Evolutionary conservation across 2,113 vertebrate genomes (phyloP).

Genomic region (Pituophis catenifer): DNA sequence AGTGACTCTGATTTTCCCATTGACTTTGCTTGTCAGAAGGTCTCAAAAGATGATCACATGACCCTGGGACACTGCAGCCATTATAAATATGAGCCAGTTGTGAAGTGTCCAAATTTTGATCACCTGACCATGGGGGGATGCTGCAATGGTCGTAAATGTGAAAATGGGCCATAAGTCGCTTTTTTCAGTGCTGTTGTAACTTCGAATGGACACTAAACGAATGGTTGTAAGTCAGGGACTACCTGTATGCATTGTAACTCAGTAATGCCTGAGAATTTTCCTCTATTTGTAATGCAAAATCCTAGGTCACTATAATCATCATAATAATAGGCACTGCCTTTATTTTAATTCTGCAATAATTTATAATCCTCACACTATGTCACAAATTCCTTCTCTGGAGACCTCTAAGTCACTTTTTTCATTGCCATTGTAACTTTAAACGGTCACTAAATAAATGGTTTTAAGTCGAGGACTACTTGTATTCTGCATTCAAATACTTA

Average conservation of each 20-base stretch:
- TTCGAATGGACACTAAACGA: background rate
- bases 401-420: slow-evolving; percentile 75
- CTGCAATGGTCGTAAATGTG: background rate
- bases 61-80: no score
- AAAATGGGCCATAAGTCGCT: background rate
- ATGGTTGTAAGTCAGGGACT: background rate
- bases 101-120: background rate
- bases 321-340: background rate
- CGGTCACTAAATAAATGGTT: background rate
- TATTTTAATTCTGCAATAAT: background rate
- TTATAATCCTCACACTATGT: slow-evolving; percentile 63
- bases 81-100: background rate
- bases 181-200: background rate
- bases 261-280: background rate
- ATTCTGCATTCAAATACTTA: background rate
- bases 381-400: slow-evolving; percentile 95
- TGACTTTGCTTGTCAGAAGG: background rate
- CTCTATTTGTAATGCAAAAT: background rate
- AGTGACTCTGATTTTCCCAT: background rate
- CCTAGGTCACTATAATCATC: no score
- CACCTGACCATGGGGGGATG: background rate
- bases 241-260: background rate
- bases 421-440: background rate
- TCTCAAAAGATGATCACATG: background rate
- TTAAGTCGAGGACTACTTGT: background rate